Base-by-base conservation (phyloP, 2,888 invertebrate genomes). In the Cephus rjabovi region DNA sequence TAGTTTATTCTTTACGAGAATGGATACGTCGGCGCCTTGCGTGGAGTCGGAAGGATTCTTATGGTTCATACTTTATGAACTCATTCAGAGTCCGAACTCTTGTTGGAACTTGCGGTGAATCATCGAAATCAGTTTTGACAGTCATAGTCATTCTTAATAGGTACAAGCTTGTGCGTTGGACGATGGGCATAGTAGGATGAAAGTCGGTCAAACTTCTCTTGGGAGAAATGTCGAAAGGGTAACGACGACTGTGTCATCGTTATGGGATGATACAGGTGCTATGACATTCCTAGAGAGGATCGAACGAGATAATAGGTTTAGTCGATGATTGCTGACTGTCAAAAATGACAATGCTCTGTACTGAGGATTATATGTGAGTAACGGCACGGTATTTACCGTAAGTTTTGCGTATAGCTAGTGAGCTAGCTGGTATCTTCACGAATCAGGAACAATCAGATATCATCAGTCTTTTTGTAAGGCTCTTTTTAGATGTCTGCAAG, bases 401-500 rank as follows among this genome's bases (percentile, higher is more conserved):
- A 71, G 71, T 71, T 79, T 81, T 81, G 75, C 81, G 80, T 81
- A 83, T 81, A 83, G 79, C 71, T 78, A 78, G 81, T 79, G 80
- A 78, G 81, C 84, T 81, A 75, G 80, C 82, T 83, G 86, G 88
- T 87, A 89, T 88, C 89, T 87, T 88, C 89, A 87, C 87, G 90
- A 90, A 90, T 87, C 30, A 86, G 86, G 88, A 88, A 88, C 90
- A 90, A 90, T 90, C 90, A 88, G 90, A 89, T 91, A 90, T 90
- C 90, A 90, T 91, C 90, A 90, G 87, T 86, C 88, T 88, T 90
- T 89, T 90, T 88, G 83, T 84, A 80, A 80, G 80, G 81, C 79
- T 77, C 82, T 84, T 83, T 80, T 77, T 81, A 73, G 81, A 81
- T 80, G 81, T 83, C 82, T 82, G 76, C 81, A 83, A 82, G 80